Conservation (phyloP, 1,140 invertebrate species). For the Bombus waltoni region DNA sequence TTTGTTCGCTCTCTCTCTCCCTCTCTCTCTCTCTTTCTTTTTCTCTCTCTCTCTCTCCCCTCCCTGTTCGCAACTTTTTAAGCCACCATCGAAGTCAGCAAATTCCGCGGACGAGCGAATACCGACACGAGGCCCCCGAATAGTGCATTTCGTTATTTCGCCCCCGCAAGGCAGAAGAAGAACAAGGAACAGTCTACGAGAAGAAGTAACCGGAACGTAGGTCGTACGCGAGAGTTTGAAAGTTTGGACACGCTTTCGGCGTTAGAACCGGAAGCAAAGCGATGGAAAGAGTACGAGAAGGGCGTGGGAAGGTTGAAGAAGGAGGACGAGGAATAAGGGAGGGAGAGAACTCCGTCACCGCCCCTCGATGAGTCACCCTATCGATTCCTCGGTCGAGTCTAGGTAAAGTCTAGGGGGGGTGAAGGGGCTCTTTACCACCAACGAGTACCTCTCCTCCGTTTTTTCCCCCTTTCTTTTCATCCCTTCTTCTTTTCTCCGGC, state of each 20-base stretch:
- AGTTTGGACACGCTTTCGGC: slow-evolving; percentile 74
- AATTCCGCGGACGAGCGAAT: neutral
- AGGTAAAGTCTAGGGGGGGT: slow-evolving; percentile 58
- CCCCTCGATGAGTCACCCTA: slow-evolving; percentile 79
- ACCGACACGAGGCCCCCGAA: slow-evolving; percentile 2
- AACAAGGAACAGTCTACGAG: neutral
- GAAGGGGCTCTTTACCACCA: slow-evolving; percentile 56
- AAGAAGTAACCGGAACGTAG: slow-evolving; percentile 26
- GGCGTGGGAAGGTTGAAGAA: slow-evolving; percentile 48
- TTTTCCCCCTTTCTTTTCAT: slow-evolving; percentile 18
- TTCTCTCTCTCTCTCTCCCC: too few relatives aligned
- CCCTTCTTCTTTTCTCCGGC: slow-evolving; percentile 31
- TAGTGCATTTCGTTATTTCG: slow-evolving; percentile 67
- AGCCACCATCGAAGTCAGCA: slow-evolving; percentile 29
- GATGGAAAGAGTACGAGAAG: slow-evolving; percentile 41
- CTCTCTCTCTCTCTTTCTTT: too few relatives aligned
- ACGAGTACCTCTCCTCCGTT: slow-evolving; percentile 36
- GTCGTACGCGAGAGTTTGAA: slow-evolving; percentile 63
- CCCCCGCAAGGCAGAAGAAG: neutral
- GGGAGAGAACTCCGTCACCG: slow-evolving; percentile 71
- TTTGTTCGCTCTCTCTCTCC: too few relatives aligned
- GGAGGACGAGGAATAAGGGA: slow-evolving; percentile 51
- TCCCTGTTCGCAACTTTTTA: neutral
- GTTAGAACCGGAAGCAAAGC: slow-evolving; percentile 58
- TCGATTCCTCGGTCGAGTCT: slow-evolving; percentile 73